Conservation (phyloP, 2,797 vertebrate species). For the Delichon dasypus region DNA sequence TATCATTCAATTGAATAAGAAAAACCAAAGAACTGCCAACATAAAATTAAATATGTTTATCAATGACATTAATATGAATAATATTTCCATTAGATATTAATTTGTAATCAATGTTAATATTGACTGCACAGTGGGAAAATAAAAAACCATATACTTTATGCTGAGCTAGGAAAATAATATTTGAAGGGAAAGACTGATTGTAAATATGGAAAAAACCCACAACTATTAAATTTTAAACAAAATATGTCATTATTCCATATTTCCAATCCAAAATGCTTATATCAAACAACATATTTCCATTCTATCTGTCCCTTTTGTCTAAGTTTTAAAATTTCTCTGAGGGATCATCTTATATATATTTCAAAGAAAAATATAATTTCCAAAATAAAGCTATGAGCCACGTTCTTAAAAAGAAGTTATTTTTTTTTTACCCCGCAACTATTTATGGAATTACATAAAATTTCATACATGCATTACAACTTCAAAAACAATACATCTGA, state of each 20-base stretch:
- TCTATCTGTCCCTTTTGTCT: background rate
- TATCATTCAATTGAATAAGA: background rate
- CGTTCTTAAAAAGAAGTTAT: background rate
- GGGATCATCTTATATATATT: background rate
- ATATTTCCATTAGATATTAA: background rate
- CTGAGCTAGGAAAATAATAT: background rate
- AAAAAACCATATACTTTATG: background rate
- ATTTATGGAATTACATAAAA: background rate
- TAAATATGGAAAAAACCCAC: background rate
- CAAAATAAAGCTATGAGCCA: background rate
- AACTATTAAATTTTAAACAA: background rate
- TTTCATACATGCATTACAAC: no score
- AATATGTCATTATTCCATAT: background rate
- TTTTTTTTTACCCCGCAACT: background rate
- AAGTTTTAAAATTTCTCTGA: background rate
- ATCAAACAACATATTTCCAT: rapidly evolving
- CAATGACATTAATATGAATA: background rate
- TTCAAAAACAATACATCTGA: background rate
- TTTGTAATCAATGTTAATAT: background rate
- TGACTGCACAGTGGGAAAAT: background rate
- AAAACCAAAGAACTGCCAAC: background rate
- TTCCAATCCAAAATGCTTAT: background rate
- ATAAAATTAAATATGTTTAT: background rate
- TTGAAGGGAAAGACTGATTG: background rate
- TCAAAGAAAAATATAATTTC: background rate